These are phyloP conservation scores for Carassius carassius DNA, from an alignment of 2,113 vertebrate species.

Conservation along the genomic window DNA sequence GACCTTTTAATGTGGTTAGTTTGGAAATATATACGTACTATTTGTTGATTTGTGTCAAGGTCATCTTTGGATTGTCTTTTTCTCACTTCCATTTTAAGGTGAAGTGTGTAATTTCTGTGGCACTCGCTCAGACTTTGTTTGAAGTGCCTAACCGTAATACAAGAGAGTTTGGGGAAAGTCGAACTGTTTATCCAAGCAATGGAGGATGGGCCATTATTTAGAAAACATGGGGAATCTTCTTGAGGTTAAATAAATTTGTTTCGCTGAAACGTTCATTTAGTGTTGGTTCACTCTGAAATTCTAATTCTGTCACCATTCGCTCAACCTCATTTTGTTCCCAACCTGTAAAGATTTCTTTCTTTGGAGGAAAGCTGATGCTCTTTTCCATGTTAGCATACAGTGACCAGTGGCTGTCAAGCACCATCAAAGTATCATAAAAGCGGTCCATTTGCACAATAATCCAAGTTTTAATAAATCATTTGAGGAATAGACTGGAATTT, in stretches of 20 bases:
- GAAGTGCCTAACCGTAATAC: background rate
- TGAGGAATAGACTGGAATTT: too few species aligned
- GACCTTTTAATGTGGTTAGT: background rate
- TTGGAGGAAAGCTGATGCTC: too few species aligned
- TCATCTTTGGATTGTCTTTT: background rate
- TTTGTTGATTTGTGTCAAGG: background rate
- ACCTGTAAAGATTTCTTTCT: background rate
- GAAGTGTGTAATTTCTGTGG: background rate
- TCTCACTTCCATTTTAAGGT: background rate
- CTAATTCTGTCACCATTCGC: too few species aligned
- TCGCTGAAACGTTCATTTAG: background rate
- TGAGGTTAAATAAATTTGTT: background rate
- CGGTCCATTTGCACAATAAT: too few species aligned
- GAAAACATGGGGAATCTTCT: background rate
- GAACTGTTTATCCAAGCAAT: background rate
- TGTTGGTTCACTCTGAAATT: background rate
- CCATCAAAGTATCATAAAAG: too few species aligned
- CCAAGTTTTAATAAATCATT: too few species aligned
- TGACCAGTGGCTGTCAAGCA: too few species aligned
- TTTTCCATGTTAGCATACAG: too few species aligned
- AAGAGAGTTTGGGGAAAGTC: background rate
- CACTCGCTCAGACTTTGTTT: background rate
- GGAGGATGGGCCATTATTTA: background rate
- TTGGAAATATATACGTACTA: background rate
- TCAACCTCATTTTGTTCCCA: background rate